Conservation (phyloP, 2,888 invertebrate genomes). For the Andrena praecox region DNA sequence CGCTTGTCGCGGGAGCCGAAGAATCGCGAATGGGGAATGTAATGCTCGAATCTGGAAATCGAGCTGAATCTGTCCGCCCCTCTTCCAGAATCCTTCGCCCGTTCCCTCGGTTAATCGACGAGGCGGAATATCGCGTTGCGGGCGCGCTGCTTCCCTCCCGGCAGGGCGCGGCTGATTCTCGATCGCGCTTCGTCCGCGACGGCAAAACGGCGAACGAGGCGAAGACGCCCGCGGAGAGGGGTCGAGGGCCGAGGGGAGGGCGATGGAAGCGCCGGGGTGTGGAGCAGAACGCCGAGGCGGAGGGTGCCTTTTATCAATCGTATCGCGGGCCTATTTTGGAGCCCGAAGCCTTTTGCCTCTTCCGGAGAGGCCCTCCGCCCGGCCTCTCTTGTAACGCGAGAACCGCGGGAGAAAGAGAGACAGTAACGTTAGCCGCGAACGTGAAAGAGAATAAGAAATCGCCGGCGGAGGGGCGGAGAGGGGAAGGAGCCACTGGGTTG, state of each 20-base stretch:
- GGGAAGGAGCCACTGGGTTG: conserved; percentile 52
- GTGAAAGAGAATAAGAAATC: conserved; percentile 51
- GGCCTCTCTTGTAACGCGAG: conserved; percentile 71
- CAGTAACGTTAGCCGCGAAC: conserved; percentile 51
- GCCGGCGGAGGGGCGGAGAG: conserved; percentile 25
- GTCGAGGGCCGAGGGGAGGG: conserved; percentile 16
- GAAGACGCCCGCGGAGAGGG: conserved; percentile 31
- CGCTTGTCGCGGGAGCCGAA: no score
- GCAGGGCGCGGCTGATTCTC: conserved; percentile 67
- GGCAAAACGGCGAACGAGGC: conserved; percentile 40
- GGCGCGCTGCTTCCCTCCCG: conserved; percentile 27
- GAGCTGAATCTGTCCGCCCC: neutral
- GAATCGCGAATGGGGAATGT: neutral
- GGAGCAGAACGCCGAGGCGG: conserved; percentile 33
- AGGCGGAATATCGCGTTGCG: conserved; percentile 60
- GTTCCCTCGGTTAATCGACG: conserved; percentile 36
- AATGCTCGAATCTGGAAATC: neutral
- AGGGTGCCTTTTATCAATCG: conserved; percentile 72
- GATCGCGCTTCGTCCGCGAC: conserved; percentile 46
- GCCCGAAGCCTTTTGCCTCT: conserved; percentile 69
- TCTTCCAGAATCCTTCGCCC: neutral
- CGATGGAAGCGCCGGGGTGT: conserved; percentile 16
- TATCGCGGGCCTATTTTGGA: conserved; percentile 70
- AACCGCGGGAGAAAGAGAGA: conserved; percentile 25
- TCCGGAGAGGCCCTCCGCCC: conserved; percentile 68